Percentiles rank a stretch among this genome's conserved stretches.
Evolutionary conservation across 2,888 invertebrate genomes (phyloP).

Genomic region (Gandaritis pyraliata): DNA sequence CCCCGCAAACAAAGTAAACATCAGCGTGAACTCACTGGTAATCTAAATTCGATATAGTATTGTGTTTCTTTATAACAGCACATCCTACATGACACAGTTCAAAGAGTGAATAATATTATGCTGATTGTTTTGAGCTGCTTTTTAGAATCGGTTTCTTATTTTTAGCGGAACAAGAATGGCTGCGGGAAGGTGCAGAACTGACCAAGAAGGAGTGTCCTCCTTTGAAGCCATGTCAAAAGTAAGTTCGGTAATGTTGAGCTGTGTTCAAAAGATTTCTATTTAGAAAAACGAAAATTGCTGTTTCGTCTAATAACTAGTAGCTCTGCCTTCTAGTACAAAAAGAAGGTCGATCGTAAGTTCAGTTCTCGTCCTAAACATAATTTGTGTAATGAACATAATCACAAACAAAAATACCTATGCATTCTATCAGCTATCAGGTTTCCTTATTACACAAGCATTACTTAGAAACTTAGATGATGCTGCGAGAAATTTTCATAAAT

Average conservation of each 20-base stretch:
- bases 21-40: conserved; percentile 77
- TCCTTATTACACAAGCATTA: too few relatives aligned
- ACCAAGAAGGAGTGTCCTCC: conserved; percentile 75
- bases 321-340: too few relatives aligned
- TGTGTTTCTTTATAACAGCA: conserved; percentile 2
- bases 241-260: conserved; percentile 46
- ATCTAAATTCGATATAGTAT: conserved; percentile 38
- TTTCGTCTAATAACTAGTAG: too few relatives aligned
- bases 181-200: conserved; percentile 78
- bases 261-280: too few relatives aligned
- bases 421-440: too few relatives aligned
- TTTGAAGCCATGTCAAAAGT: conserved; percentile 81
- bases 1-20: conserved; percentile 86
- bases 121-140: background rate
- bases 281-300: too few relatives aligned
- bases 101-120: background rate
- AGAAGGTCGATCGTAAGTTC: too few relatives aligned
- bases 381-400: too few relatives aligned
- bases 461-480: too few relatives aligned
- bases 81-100: conserved; percentile 1
- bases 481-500: too few relatives aligned
- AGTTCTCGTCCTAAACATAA: too few relatives aligned
- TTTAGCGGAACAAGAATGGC: conserved; percentile 79
- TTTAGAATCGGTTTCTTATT: conserved; percentile 20
- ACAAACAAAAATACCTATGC: too few relatives aligned